These are phyloP conservation scores for Trichechus manatus DNA, from an alignment of 2,113 vertebrate genomes.

Conservation along the genomic window DNA sequence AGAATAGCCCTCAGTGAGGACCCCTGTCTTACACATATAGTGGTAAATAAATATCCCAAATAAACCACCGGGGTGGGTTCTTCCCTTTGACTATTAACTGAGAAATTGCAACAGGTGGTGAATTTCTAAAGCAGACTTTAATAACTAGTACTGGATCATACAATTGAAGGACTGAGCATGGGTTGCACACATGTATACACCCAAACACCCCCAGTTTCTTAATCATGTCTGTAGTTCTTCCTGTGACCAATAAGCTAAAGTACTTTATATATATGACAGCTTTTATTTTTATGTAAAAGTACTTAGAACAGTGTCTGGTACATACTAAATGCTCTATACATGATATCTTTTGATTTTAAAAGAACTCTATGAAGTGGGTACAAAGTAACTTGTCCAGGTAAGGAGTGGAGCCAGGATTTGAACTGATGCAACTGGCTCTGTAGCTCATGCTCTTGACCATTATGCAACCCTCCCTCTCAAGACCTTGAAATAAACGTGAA, in stretches of 20 bases:
- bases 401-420: background rate
- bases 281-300: constrained; percentile 5
- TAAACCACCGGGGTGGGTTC: background rate
- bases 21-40: background rate
- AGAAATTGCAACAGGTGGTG: background rate
- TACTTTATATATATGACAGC: background rate
- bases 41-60: background rate
- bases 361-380: background rate
- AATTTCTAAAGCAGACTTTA: background rate
- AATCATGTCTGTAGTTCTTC: background rate
- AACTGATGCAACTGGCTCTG: background rate
- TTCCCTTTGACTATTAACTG: background rate
- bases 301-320: background rate
- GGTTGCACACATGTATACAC: background rate
- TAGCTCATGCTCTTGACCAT: background rate
- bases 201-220: background rate
- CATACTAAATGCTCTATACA: background rate
- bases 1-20: background rate
- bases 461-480: background rate
- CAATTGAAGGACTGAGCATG: background rate
- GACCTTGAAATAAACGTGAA: background rate
- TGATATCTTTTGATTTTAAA: background rate
- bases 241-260: constrained; percentile 6
- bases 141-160: background rate
- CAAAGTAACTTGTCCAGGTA: background rate